Evolutionary conservation across 2,113 vertebrate genomes (phyloP), one percentile per base, ranked within the genome.

Genomic region (Bostrychus sinensis): DNA sequence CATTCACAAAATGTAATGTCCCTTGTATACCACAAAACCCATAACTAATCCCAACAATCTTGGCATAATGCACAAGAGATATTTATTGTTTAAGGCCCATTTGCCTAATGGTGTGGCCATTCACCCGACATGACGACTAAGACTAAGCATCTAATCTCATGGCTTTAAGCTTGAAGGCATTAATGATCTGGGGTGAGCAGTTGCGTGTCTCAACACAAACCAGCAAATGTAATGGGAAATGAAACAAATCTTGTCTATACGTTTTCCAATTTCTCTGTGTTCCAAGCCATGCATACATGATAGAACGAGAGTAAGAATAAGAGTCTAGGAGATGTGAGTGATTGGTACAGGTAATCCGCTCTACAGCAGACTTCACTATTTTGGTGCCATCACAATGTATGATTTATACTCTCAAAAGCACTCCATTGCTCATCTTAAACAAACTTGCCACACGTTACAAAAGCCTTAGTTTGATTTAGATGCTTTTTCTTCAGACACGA

Each of bases 371-470:
- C 43, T 63, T 72, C 50, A 83, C 75, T 62, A 71, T 82, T 80
- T 83, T 72, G 81, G 54, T 78, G 62, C 62, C 42, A 82, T 75
- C 68, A 58, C 53, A 75, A 39, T 22, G 34, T 63, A 69, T 84
- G 58, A 84, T 86, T 82, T 75, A 75, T 57, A 70, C 56, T 17
- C 60, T 56, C 38, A 39, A 48, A 43, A 41, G 11, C 42, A 48
- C 22, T 60, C 42, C 62, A 68, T 50, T 11, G 10, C 64, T 70
- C 61, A 55, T 34, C 56, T 61, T 64, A 65, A 70, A 51, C 56
- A 70, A 67, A 62, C 50, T 36, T 53, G 61, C 56, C 59, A 50
- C 53, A 69, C 25, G 51, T 69, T 28, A 5, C 53, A n/a, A 43
- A 48, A 34, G 19, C 50, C 45, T 58, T 34, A 46, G 38, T 5